Percentiles rank a stretch among this genome's conserved stretches.
These are phyloP conservation scores for Myiopsitta monachus DNA, from an alignment of 2,113 vertebrate species.

Conservation along the genomic window DNA sequence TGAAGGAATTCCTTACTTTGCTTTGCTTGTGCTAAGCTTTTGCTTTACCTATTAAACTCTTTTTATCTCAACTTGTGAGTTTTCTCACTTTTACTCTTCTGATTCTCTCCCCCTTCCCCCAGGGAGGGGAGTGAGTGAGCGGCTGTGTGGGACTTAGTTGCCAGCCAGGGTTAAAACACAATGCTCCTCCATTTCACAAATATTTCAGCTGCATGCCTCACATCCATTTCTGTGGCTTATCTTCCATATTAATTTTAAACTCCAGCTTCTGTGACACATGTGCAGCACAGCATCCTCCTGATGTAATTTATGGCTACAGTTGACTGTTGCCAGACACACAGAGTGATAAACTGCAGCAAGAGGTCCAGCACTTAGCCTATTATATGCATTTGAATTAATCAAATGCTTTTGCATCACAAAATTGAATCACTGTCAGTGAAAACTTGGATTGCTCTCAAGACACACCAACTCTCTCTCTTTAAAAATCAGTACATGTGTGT, in stretches of 20 bases:
- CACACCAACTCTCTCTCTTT: neutral
- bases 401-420: neutral
- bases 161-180: neutral
- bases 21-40: neutral
- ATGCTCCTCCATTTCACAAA: neutral
- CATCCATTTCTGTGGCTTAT: neutral
- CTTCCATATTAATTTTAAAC: neutral
- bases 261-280: neutral
- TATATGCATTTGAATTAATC: neutral
- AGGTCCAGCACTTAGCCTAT: neutral
- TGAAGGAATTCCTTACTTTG: neutral
- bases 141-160: no score
- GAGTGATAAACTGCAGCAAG: neutral
- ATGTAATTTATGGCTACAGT: neutral
- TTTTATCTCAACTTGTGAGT: neutral
- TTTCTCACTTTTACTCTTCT: neutral
- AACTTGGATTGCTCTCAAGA: neutral
- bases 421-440: neutral
- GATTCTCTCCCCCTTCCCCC: neutral
- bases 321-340: neutral
- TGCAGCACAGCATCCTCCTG: neutral
- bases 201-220: neutral
- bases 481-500: neutral
- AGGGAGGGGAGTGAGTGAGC: neutral
- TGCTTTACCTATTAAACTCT: neutral